A percentile compares a stretch with the other conserved stretches of the same genome.
Conservation (phyloP, 2,113 vertebrate species). For the Ovis canadensis region DNA sequence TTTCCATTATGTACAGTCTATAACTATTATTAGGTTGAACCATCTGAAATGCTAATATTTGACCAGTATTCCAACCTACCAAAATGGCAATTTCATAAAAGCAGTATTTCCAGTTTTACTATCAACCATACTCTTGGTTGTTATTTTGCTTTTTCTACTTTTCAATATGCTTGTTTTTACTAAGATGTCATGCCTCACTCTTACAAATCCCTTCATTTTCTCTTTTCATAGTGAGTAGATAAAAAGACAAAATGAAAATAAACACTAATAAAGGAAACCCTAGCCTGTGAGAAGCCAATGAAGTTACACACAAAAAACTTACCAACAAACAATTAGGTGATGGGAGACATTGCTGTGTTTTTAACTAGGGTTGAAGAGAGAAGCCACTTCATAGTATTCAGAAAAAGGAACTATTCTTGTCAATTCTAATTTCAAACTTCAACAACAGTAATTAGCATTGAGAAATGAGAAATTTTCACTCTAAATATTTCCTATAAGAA, state of each 20-base stretch:
- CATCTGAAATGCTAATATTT: conserved; percentile 12
- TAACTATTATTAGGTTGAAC: background rate
- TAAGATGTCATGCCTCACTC: background rate
- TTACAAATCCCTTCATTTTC: conserved; percentile 1
- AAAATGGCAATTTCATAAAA: background rate
- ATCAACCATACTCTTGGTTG: background rate
- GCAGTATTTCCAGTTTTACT: background rate
- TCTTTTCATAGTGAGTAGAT: background rate
- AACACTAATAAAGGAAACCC: background rate
- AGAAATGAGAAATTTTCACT: conserved; percentile 47
- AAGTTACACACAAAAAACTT: background rate
- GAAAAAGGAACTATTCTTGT: conserved; percentile 10
- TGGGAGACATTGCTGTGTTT: background rate
- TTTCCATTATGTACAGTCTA: background rate
- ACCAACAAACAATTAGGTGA: background rate
- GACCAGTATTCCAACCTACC: background rate
- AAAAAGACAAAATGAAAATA: background rate
- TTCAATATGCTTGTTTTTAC: background rate
- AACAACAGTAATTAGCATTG: conserved; percentile 4
- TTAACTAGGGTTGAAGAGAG: background rate
- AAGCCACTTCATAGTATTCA: background rate
- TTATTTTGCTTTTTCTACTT: conserved; percentile 6
- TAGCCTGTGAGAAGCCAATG: background rate
- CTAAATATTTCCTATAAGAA: conserved; percentile 26
- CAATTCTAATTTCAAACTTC: conserved; percentile 47